A percentile compares a stretch with the other conserved stretches of the same genome.
phyloP scores from a whole-genome alignment of 2,797 vertebrate genomes.

The Chelon auratus region DNA sequence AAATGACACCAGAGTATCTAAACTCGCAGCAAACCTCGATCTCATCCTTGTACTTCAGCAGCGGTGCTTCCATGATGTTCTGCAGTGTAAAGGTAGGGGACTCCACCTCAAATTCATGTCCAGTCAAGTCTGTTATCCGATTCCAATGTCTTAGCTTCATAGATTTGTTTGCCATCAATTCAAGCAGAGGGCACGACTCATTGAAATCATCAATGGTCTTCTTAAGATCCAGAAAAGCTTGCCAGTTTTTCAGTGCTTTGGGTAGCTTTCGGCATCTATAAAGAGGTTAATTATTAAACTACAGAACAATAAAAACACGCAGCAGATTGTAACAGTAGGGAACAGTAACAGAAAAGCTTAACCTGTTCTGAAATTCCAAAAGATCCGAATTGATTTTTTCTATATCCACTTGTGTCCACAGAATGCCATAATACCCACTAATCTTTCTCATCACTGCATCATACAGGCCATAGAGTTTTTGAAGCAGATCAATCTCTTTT shows the following conservation, averaged over 20 bases:
- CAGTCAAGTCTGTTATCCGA: constrained; percentile 84
- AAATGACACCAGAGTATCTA: not conserved
- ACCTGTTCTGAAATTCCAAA: constrained; percentile 88
- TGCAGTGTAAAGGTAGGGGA: constrained; percentile 85
- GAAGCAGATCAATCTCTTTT: constrained; percentile 87
- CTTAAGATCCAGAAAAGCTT: constrained; percentile 89
- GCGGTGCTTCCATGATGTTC: constrained; percentile 91
- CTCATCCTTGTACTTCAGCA: constrained; percentile 91
- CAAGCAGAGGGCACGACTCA: constrained; percentile 91
- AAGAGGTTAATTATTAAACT: not conserved
- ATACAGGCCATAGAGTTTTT: constrained; percentile 89
- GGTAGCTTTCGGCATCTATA: constrained; percentile 89
- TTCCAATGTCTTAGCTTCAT: constrained; percentile 92
- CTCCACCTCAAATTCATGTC: constrained; percentile 86
- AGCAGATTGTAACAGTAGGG: not conserved
- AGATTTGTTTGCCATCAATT: constrained; percentile 88
- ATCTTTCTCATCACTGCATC: constrained; percentile 86
- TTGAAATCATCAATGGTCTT: constrained; percentile 90
- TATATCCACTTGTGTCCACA: constrained; percentile 87
- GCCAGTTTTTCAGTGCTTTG: constrained; percentile 89
- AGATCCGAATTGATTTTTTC: constrained; percentile 87
- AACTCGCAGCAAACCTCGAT: constrained; percentile 85
- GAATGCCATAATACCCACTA: constrained; percentile 84
- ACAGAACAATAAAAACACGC: not conserved
- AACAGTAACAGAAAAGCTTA: constrained; percentile 10